Conservation (phyloP, 2,113 vertebrate genomes). For the Etheostoma spectabile region DNA sequence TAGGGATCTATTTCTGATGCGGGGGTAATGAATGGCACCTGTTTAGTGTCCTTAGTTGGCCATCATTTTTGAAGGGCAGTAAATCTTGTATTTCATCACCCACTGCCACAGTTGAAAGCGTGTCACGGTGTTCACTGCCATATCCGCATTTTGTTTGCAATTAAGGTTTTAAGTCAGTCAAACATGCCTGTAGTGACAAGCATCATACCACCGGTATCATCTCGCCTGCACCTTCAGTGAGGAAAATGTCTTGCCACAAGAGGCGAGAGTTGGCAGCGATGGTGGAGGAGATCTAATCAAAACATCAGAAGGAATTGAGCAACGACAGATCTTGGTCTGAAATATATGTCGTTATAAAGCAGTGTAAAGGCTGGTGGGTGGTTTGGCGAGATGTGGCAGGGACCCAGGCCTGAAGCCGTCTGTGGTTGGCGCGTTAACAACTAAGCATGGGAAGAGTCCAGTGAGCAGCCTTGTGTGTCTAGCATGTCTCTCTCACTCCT, state of each 20-base stretch:
- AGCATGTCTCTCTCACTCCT: constrained; percentile 67
- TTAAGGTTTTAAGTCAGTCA: constrained; percentile 31
- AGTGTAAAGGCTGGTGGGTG: constrained; percentile 17
- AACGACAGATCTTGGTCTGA: not conserved
- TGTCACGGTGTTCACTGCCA: constrained; percentile 30
- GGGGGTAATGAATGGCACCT: constrained; percentile 74
- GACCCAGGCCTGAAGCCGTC: constrained; percentile 24
- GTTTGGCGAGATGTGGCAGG: not conserved
- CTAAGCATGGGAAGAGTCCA: constrained; percentile 68
- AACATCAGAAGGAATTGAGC: constrained; percentile 23
- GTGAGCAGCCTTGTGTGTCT: constrained; percentile 57
- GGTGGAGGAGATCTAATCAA: constrained; percentile 11
- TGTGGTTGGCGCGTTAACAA: constrained; percentile 65
- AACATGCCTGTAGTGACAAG: constrained; percentile 41
- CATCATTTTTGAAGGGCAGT: constrained; percentile 65
- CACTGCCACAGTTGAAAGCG: constrained; percentile 38
- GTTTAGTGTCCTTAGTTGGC: constrained; percentile 73
- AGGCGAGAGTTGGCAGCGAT: not conserved
- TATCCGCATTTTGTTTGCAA: constrained; percentile 47
- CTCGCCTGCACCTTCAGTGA: not conserved
- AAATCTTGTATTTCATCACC: constrained; percentile 76
- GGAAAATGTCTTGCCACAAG: constrained; percentile 4
- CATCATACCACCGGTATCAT: constrained; percentile 35
- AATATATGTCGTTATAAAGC: constrained; percentile 15
- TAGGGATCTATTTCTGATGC: constrained; percentile 73